phyloP scores from a whole-genome alignment of 2,113 vertebrate genomes.

The Nicator chloris region DNA sequence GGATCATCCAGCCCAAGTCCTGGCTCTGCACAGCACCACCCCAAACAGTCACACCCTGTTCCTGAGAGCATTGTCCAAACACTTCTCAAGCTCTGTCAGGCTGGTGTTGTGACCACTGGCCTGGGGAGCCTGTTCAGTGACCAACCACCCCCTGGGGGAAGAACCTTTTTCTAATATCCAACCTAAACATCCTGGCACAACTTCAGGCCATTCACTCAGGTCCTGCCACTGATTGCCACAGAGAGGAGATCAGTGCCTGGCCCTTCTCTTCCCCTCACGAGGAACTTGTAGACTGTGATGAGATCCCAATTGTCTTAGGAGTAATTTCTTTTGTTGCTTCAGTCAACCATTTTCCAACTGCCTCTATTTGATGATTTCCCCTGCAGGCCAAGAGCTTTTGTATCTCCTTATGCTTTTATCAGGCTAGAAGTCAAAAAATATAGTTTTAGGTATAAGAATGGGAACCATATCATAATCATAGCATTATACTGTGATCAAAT shows the following conservation, averaged over 20 bases:
- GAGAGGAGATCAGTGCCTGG: not conserved
- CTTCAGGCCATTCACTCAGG: not conserved
- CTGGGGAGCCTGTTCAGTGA: not conserved
- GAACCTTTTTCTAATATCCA: not conserved
- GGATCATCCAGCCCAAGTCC: not conserved
- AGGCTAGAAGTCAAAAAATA: not conserved
- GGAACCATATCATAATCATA: not conserved
- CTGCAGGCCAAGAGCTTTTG: not conserved
- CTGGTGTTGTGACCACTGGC: not conserved
- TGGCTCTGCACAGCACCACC: not conserved
- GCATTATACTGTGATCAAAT: not conserved
- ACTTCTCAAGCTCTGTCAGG: rapidly evolving
- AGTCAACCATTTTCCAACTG: not conserved
- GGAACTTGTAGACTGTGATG: not conserved
- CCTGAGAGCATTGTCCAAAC: not conserved
- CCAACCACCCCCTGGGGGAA: rapidly evolving
- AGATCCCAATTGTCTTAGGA: not conserved
- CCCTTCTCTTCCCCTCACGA: rapidly evolving
- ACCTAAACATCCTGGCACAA: not conserved
- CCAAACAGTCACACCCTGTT: rapidly evolving
- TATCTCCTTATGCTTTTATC: not conserved
- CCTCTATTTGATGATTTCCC: not conserved
- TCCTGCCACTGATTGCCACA: not conserved
- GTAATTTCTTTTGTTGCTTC: not conserved
- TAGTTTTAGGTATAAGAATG: not conserved